Evolutionary conservation across 2,113 vertebrate species (phyloP), one percentile per base, ranked within the genome.

Genomic region (Speoplatyrhinus poulsoni): DNA sequence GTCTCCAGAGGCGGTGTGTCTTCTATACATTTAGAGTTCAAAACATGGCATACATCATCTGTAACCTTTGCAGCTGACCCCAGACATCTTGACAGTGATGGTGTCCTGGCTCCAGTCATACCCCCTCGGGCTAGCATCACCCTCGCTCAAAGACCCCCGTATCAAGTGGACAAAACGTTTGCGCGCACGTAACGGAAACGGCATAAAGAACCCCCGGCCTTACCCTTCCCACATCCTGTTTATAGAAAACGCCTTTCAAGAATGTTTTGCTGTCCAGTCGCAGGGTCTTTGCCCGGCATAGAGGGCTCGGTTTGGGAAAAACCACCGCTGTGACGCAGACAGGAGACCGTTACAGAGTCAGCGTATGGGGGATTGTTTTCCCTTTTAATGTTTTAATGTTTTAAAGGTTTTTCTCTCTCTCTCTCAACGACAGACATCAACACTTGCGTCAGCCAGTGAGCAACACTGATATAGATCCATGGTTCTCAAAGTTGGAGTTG

Each of bases 151-250:
- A 17, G 16, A 46, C 66, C 66, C 60, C 49, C 6, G 75, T 1
- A 54, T 17, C 64, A 61, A 10, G 19, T 60, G 72, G 59, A 50
- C 72, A 65, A 60, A 48, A 52, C 7, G 36, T 41, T 4, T 41
- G 36, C 36, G 36, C 36, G 53, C 61, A 55, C 12, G 62, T 13
- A 74, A 60, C 57, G 54, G 61, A 75, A 79, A 57, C 54, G 64
- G 55, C 46, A 65, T 6, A 73, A 49, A 52, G 16, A 65, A 72
- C 67, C 16, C 16, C 12, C 17, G 10, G 9, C 19, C 26, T 32
- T 60, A 5, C 36, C 41, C 33, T 46, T 49, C 64, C 79, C 69
- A 65, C 74, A 65, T 83, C 62, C 66, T 79, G 68, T 72, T 74
- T 55, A 74, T 64, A 0, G 17, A 41, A 8, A 67, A 61, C 72